These are phyloP conservation scores for Psilopogon haemacephalus DNA, from an alignment of 2,113 vertebrate genomes.

Conservation along the genomic window DNA sequence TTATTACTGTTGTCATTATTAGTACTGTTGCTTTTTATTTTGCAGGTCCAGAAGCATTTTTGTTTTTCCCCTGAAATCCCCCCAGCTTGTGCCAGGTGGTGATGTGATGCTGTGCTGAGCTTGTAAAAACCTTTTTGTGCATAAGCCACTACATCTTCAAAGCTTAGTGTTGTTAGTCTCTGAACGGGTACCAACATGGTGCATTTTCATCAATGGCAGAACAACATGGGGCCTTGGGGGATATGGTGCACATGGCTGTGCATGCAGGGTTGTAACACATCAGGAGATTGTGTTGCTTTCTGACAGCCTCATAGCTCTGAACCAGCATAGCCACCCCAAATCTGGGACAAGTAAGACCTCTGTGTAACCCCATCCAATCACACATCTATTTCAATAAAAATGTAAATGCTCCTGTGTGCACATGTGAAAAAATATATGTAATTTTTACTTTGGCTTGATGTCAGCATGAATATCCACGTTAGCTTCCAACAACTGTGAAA, in stretches of 20 bases:
- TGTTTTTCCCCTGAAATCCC: neutral
- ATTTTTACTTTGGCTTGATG: constrained; percentile 61
- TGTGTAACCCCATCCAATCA: neutral
- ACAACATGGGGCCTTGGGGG: neutral
- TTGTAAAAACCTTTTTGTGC: neutral
- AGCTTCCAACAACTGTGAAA: constrained; percentile 42
- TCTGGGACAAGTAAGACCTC: neutral
- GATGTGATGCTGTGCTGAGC: rapidly evolving
- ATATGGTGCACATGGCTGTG: neutral
- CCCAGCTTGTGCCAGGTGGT: neutral
- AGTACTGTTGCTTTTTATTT: neutral
- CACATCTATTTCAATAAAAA: neutral
- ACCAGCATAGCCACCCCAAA: neutral
- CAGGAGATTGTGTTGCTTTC: neutral
- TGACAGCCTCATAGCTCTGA: neutral
- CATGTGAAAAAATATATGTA: neutral
- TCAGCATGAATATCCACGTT: constrained; percentile 40
- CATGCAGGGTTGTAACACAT: neutral
- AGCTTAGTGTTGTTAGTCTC: neutral
- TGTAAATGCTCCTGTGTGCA: neutral
- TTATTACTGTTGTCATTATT: neutral
- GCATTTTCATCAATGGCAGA: neutral
- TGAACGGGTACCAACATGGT: neutral
- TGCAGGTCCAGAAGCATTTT: neutral
- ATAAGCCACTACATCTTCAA: neutral